Conservation (phyloP, 2,113 vertebrate species). For the Conger conger region DNA sequence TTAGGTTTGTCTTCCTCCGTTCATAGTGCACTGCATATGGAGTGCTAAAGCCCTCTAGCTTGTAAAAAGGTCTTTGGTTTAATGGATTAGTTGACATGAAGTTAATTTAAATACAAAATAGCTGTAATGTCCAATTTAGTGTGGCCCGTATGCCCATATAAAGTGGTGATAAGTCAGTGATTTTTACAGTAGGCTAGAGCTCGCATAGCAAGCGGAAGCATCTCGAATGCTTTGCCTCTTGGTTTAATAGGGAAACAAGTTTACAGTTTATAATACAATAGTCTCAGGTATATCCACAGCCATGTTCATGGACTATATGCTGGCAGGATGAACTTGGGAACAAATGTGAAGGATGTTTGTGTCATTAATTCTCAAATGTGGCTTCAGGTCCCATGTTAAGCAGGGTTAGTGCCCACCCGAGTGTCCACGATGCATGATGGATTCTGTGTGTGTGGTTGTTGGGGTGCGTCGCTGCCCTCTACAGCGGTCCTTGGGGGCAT, state of each 20-base stretch:
- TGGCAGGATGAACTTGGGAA: neutral
- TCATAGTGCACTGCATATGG: neutral
- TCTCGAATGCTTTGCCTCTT: neutral
- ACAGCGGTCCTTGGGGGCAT: neutral
- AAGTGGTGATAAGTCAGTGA: neutral
- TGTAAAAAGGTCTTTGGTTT: constrained; percentile 19
- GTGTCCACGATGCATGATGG: neutral
- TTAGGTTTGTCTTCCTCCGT: constrained; percentile 55
- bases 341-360: constrained; percentile 7
- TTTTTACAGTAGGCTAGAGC: neutral
- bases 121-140: constrained; percentile 23
- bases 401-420: neutral
- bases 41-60: constrained; percentile 15
- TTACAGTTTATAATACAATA: too few species aligned
- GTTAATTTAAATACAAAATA: constrained; percentile 11
- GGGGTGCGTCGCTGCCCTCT: neutral
- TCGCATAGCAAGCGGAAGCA: neutral
- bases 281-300: neutral
- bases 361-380: neutral
- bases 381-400: neutral
- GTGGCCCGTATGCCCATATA: constrained; percentile 2
- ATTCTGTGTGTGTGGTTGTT: neutral
- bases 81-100: constrained; percentile 15
- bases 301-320: neutral
- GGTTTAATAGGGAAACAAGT: neutral